Percentiles rank a stretch among this genome's conserved stretches.
phyloP scores from a whole-genome alignment of 2,797 vertebrate species.

The Geotrypetes seraphini region DNA sequence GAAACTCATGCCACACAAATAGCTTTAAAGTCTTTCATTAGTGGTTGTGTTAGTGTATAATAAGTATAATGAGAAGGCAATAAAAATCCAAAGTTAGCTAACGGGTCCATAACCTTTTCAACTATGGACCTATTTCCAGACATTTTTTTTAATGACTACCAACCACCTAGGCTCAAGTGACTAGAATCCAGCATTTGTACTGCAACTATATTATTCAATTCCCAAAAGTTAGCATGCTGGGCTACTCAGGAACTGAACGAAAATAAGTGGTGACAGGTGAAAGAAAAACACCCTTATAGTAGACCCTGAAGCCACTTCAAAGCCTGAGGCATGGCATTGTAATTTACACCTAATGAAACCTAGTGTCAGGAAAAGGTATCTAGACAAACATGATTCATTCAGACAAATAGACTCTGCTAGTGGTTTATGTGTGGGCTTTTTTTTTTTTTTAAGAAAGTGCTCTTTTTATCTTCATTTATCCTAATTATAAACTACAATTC shows the following conservation, averaged over 20 bases:
- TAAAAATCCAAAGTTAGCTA: conserved; percentile 60
- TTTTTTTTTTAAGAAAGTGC: too few species aligned
- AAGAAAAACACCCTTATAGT: too few species aligned
- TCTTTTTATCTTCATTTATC: too few species aligned
- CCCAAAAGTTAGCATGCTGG: conserved; percentile 42
- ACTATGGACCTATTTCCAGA: conserved; percentile 28
- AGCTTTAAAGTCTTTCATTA: conserved; percentile 72
- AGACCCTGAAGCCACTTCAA: too few species aligned
- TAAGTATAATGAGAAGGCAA: conserved; percentile 63
- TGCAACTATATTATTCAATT: conserved; percentile 56
- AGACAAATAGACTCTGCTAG: conserved; percentile 6
- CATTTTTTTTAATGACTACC: conserved; percentile 38
- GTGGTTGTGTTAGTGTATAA: conserved; percentile 68
- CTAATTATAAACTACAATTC: too few species aligned
- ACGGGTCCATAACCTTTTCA: conserved; percentile 40
- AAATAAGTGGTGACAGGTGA: too few species aligned
- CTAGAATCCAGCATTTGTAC: conserved; percentile 36
- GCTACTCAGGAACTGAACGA: too few species aligned
- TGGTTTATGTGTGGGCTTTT: neutral
- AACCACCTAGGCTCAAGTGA: conserved; percentile 27
- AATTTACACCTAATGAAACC: conserved; percentile 51
- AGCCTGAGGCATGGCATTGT: conserved; percentile 40
- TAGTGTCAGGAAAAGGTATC: conserved; percentile 28
- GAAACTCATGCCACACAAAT: too few species aligned
- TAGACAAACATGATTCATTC: conserved; percentile 29